A percentile compares a stretch with the other conserved stretches of the same genome.
Conservation (phyloP, 1,140 invertebrate species). For the Apolygus lucorum region DNA sequence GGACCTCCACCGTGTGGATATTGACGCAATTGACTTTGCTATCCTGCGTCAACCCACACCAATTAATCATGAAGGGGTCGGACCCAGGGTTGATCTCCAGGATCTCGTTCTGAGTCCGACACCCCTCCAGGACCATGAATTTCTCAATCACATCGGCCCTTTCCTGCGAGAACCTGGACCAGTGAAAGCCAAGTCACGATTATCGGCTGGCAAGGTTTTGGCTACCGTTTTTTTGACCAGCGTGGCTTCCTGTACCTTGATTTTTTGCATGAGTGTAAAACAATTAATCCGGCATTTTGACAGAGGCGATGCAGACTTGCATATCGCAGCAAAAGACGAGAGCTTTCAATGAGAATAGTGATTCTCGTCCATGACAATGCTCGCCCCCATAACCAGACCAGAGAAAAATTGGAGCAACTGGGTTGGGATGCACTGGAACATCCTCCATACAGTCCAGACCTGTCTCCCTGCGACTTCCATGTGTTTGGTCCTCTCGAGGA, state of each 20-base stretch:
- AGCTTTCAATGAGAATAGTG: too few relatives aligned
- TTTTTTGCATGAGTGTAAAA: not conserved
- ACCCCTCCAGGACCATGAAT: too few relatives aligned
- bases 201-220: conserved; percentile 14
- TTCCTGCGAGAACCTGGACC: too few relatives aligned
- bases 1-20: too few relatives aligned
- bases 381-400: conserved; percentile 33
- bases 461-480: conserved; percentile 34
- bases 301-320: conserved; percentile 16
- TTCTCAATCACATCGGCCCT: too few relatives aligned
- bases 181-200: conserved; percentile 23
- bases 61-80: too few relatives aligned
- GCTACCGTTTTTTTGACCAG: not conserved
- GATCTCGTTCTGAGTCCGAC: too few relatives aligned
- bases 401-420: conserved; percentile 34
- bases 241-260: not conserved
- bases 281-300: conserved; percentile 1
- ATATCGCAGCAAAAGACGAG: conserved; percentile 19
- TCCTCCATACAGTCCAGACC: conserved; percentile 35
- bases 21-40: too few relatives aligned
- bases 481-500: conserved; percentile 32
- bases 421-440: conserved; percentile 34
- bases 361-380: conserved; percentile 40
- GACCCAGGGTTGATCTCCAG: too few relatives aligned
- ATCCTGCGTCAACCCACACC: too few relatives aligned